Evolutionary conservation across 2,113 vertebrate species (phyloP), one percentile per base, ranked within the genome.

Genomic region (Alligator sinensis): DNA sequence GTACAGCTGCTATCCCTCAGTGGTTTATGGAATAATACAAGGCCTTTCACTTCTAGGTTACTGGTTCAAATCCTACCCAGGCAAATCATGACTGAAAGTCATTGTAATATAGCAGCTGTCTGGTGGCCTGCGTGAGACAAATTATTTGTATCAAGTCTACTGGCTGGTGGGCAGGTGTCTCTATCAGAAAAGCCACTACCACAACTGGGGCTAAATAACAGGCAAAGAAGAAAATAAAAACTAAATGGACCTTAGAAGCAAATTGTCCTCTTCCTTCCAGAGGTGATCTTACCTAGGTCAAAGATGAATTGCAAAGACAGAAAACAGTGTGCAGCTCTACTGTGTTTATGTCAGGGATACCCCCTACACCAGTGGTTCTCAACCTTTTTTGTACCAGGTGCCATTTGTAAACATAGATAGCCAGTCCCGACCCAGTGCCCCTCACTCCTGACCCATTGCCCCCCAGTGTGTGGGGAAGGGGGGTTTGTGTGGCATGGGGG

Each of bases 101-200:
- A 92, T 84, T 90, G 92, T 89, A 96, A 85, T 78, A 88, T 22
- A 93, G 87, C 92, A 96, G 96, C 93, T 97, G 91, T 88, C 85
- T 58, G 86, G 89, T 92, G 94, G 87, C 55, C 11, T 0, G 90
- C 91, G 94, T 94, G 91, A 96, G 96, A 96, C 92, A 88, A 93
- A 93, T 94, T 88, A 5, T 84, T 82, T 86, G 77, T 88, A 94
- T 96, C 94, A 89, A 47, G 92, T 59, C 91, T 82, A 79, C 88
- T 92, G 94, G 75, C 86, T 66, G 61, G 11, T 9, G 59, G 93
- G 93, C 94, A 96, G 93, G 88, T 87, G 88, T 87, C 88, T 90
- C 88, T 62, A 78, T 82, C 91, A 92, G 68, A 95, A 22, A 86
- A 91, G 62, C 63, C 92, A 76, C 2, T 81, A 91, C 78, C 89